phyloP scores from a whole-genome alignment of 2,797 vertebrate genomes.

The Poeciliopsis turneri region DNA sequence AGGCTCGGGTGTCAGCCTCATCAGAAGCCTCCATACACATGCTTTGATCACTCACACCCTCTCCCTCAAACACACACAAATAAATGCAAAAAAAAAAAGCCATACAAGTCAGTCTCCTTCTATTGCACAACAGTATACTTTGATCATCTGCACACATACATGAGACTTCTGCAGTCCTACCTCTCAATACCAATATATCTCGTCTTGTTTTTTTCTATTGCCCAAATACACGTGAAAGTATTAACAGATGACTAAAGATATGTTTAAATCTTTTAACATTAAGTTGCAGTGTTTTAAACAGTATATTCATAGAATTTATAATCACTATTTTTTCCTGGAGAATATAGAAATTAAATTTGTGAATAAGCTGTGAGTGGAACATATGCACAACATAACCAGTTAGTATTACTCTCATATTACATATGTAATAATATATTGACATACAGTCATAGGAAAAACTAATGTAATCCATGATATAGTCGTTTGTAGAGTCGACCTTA shows the following conservation, averaged over 20 bases:
- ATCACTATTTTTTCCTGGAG: not conserved
- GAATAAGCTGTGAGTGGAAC: not conserved
- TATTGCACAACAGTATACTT: constrained; percentile 53
- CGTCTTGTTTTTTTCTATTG: constrained; percentile 28
- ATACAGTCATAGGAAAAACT: not conserved
- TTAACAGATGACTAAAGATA: constrained; percentile 17
- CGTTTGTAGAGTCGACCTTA: not conserved
- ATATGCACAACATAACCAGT: not conserved
- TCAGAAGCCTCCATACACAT: constrained; percentile 65
- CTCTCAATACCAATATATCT: constrained; percentile 33
- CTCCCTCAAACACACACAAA: constrained; percentile 43
- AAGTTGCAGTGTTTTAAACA: constrained; percentile 21
- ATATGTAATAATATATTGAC: not conserved
- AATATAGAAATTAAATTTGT: not conserved
- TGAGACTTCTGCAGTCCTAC: constrained; percentile 47
- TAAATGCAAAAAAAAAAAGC: constrained; percentile 39
- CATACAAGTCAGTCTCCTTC: constrained; percentile 56
- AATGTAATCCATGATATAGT: not conserved
- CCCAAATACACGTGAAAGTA: not conserved
- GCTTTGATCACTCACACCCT: constrained; percentile 72
- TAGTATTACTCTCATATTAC: not conserved
- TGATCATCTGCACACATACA: constrained; percentile 59
- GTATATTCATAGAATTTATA: not conserved
- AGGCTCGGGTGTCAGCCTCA: constrained; percentile 67
- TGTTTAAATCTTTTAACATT: constrained; percentile 44